phyloP scores from a whole-genome alignment of 2,113 vertebrate species.

The Phalacrocorax aristotelis region DNA sequence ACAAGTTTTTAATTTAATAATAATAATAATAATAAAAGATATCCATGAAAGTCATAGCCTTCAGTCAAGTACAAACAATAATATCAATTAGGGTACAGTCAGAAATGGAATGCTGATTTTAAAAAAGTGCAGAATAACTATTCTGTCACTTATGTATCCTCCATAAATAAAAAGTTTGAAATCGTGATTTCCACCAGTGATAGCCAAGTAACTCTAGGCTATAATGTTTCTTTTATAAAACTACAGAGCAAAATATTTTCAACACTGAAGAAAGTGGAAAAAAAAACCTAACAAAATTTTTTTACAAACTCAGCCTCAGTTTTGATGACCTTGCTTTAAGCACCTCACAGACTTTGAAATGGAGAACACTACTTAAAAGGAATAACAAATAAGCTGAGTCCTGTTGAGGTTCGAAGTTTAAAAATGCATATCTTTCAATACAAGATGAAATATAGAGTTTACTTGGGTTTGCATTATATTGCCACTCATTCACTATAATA shows the following conservation, averaged over 20 bases:
- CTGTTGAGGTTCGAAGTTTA: neutral
- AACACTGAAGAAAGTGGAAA: neutral
- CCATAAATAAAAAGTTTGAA: neutral
- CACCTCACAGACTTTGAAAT: neutral
- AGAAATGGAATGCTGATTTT: neutral
- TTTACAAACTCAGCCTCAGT: neutral
- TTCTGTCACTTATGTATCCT: neutral
- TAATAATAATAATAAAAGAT: neutral
- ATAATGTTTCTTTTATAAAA: neutral
- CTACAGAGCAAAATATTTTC: neutral
- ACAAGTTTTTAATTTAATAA: neutral
- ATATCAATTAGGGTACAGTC: neutral
- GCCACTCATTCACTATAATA: neutral
- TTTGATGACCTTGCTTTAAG: neutral
- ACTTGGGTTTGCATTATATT: neutral
- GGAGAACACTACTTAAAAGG: neutral
- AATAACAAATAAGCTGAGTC: neutral
- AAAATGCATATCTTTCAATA: neutral
- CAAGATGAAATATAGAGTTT: neutral
- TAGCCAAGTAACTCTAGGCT: neutral
- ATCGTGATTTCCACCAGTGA: neutral
- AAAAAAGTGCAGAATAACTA: neutral
- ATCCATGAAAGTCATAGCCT: neutral
- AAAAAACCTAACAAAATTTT: neutral
- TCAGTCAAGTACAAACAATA: neutral